Evolutionary conservation across 2,888 invertebrate species (phyloP).

Genomic region (Ypsolopha scabrella): DNA sequence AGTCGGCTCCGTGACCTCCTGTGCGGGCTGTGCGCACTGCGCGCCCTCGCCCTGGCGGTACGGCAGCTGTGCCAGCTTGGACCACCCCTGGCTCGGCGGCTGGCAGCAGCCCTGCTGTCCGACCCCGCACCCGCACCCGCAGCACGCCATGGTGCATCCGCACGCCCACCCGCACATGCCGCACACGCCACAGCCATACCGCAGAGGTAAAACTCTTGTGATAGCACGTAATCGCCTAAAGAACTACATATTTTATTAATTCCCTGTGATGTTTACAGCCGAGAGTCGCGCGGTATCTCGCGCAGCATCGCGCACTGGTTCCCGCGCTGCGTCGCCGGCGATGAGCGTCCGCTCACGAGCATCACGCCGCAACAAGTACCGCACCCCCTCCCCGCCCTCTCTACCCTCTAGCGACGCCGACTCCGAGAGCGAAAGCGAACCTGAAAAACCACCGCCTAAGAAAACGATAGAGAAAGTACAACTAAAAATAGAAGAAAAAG

Average conservation of each 20-base stretch:
- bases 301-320: slow-evolving; percentile 70
- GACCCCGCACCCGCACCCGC: slow-evolving; percentile 19
- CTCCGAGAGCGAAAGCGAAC: slow-evolving; percentile 65
- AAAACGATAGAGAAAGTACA: slow-evolving; percentile 4
- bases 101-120: slow-evolving; percentile 17
- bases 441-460: slow-evolving; percentile 6
- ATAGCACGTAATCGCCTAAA: not conserved
- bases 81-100: slow-evolving; percentile 33
- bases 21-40: slow-evolving; percentile 23
- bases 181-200: slow-evolving; percentile 52
- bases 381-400: slow-evolving; percentile 52
- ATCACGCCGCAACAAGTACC: slow-evolving; percentile 63
- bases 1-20: slow-evolving; percentile 13
- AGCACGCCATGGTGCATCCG: slow-evolving; percentile 21
- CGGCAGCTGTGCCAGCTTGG: slow-evolving; percentile 57
- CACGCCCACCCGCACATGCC: slow-evolving; percentile 29
- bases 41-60: slow-evolving; percentile 45
- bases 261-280: slow-evolving; percentile 24
- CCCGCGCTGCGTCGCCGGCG: slow-evolving; percentile 77
- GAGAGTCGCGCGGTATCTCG: slow-evolving; percentile 60
- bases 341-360: slow-evolving; percentile 78
- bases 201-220: slow-evolving; percentile 32
- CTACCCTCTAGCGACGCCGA: slow-evolving; percentile 71
- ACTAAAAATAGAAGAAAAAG: slow-evolving; percentile 7
- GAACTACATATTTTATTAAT: not conserved